Evolutionary conservation across 2,797 vertebrate genomes (phyloP).

Genomic region (Pangasius larnaudii): DNA sequence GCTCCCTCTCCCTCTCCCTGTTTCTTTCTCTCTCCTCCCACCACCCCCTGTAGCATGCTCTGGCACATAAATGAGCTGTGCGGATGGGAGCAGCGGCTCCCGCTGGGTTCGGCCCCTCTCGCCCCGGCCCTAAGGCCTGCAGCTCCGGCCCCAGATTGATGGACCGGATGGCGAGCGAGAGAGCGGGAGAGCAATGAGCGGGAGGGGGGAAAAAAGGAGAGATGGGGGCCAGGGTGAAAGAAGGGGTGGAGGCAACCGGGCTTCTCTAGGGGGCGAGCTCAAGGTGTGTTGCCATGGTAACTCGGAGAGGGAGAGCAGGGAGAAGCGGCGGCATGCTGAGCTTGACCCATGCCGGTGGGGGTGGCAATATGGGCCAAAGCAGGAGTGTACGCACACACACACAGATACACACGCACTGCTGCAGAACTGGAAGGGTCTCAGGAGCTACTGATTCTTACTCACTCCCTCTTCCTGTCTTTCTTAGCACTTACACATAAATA

Average conservation of each 20-base stretch:
- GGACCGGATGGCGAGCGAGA: slow-evolving; percentile 72
- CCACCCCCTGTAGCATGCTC: slow-evolving; percentile 61
- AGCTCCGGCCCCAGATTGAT: slow-evolving; percentile 82
- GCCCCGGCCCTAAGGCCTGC: slow-evolving; percentile 64
- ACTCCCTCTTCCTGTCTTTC: slow-evolving; percentile 66
- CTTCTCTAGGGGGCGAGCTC: slow-evolving; percentile 86
- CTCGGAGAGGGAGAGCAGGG: slow-evolving; percentile 82
- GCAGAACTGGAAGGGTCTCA: slow-evolving; percentile 81
- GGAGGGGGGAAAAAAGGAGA: slow-evolving; percentile 61
- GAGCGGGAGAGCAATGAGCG: slow-evolving; percentile 69
- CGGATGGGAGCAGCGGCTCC: slow-evolving; percentile 67
- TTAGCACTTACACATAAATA: slow-evolving; percentile 58
- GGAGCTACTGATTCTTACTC: slow-evolving; percentile 74
- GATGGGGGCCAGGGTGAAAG: slow-evolving; percentile 78
- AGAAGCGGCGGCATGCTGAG: slow-evolving; percentile 86
- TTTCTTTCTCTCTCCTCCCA: slow-evolving; percentile 55
- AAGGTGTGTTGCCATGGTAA: slow-evolving; percentile 98
- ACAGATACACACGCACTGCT: slow-evolving; percentile 62
- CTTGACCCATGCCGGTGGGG: slow-evolving; percentile 89
- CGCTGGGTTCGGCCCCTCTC: slow-evolving; percentile 70
- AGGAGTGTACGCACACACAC: slow-evolving; percentile 57
- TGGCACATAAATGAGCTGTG: slow-evolving; percentile 78
- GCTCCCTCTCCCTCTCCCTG: slow-evolving; percentile 30
- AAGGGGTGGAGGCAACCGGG: slow-evolving; percentile 78
- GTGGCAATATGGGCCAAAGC: slow-evolving; percentile 73